Percentiles rank a stretch among this genome's conserved stretches.
phyloP scores from a whole-genome alignment of 2,888 invertebrate genomes.

The Patella ulyssiponensis region DNA sequence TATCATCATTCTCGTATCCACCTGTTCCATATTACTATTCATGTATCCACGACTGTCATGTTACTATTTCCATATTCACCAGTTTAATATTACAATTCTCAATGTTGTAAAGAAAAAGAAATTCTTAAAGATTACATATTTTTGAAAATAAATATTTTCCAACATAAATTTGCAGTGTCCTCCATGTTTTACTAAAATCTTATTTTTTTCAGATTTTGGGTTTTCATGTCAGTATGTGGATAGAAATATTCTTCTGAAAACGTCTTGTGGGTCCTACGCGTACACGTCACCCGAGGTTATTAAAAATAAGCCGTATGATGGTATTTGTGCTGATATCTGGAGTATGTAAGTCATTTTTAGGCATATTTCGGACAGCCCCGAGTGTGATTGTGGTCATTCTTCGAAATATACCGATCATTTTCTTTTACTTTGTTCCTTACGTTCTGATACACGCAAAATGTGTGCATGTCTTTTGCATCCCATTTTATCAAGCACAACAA shows the following conservation, averaged over 20 bases:
- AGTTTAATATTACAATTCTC: background rate
- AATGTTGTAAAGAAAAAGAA: too few species aligned
- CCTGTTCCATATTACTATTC: too few species aligned
- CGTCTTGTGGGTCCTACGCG: constrained; percentile 57
- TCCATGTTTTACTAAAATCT: background rate
- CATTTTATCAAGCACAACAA: too few species aligned
- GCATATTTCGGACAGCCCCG: too few species aligned
- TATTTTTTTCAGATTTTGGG: constrained; percentile 51
- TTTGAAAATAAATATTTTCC: background rate
- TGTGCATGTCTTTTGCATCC: too few species aligned
- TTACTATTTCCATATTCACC: too few species aligned
- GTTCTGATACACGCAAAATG: too few species aligned
- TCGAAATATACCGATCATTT: too few species aligned
- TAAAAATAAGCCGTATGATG: constrained; percentile 48
- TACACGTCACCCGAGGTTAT: constrained; percentile 60
- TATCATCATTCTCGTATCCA: too few species aligned
- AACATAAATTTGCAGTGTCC: background rate
- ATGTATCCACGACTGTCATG: too few species aligned
- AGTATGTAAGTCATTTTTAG: constrained; percentile 45
- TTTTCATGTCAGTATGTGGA: constrained; percentile 46
- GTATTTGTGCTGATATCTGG: constrained; percentile 53
- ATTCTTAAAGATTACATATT: background rate
- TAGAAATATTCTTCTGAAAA: constrained; percentile 40
- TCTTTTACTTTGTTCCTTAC: too few species aligned
- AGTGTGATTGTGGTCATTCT: too few species aligned